A percentile compares a stretch with the other conserved stretches of the same genome.
These are phyloP conservation scores for Mesocricetus auratus DNA, from an alignment of 2,113 vertebrate genomes.

Conservation along the genomic window DNA sequence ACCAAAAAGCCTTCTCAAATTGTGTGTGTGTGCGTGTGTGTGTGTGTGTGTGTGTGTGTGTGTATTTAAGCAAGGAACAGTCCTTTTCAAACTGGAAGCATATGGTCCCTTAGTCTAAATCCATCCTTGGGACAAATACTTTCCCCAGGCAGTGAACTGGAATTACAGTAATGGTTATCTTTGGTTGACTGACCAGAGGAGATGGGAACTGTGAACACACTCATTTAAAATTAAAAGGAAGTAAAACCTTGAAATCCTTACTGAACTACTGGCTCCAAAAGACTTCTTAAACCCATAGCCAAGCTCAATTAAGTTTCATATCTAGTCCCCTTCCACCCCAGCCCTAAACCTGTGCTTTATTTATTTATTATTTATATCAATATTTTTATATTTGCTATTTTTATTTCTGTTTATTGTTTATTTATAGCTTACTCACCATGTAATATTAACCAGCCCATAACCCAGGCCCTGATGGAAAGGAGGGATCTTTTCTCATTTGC, in stretches of 20 bases:
- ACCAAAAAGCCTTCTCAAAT: slow-evolving; percentile 64
- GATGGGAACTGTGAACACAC: slow-evolving; percentile 57
- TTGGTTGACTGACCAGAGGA: slow-evolving; percentile 76
- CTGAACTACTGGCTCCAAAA: slow-evolving; percentile 71
- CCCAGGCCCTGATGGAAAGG: slow-evolving; percentile 61
- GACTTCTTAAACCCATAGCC: slow-evolving; percentile 47
- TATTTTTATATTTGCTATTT: slow-evolving; percentile 83
- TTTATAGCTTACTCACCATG: slow-evolving; percentile 85
- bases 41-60: no score
- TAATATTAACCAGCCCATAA: slow-evolving; percentile 85
- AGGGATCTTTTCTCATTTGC: slow-evolving; percentile 81
- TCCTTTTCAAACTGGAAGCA: slow-evolving; percentile 70
- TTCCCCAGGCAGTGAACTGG: slow-evolving; percentile 46
- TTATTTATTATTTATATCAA: slow-evolving; percentile 83
- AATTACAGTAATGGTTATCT: slow-evolving; percentile 78
- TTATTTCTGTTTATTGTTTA: slow-evolving; percentile 87
- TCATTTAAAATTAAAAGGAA: slow-evolving; percentile 84
- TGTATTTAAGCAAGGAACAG: slow-evolving; percentile 55
- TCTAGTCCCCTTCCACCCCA: slow-evolving; percentile 62
- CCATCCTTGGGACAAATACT: slow-evolving; percentile 50
- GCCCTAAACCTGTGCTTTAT: slow-evolving; percentile 66
- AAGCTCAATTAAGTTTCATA: slow-evolving; percentile 64
- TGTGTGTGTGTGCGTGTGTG: background rate
- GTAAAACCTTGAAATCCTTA: slow-evolving; percentile 70
- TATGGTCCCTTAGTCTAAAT: slow-evolving; percentile 43